Evolutionary conservation across 2,888 invertebrate genomes (phyloP), one percentile per base, ranked within the genome.

Genomic region (Helobdella robusta): DNA sequence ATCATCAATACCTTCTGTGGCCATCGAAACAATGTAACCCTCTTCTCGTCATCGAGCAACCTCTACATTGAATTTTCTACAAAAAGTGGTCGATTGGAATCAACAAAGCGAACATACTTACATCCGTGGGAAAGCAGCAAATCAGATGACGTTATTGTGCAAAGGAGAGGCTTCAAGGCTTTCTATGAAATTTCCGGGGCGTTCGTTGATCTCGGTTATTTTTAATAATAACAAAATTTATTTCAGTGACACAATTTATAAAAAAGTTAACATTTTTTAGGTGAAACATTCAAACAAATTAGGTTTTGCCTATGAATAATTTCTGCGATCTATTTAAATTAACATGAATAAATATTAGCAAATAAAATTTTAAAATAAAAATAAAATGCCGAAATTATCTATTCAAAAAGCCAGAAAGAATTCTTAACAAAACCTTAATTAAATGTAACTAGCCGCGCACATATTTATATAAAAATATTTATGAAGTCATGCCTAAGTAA

Each of bases 111-210:
- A 23, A 72, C 74, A 0, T 75, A 89, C 82, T 88, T 91, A 2
- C 64, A 69, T 11, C 72, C 73, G 65, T 73, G 75, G 70, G 74
- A 75, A 59, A 71, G 72, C 35, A 70, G 71, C 18, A 50, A 23
- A n/a, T 11, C 30, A 35, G 75, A 74, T 2, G 75, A 76, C 65
- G 74, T 72, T 68, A 72, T 71, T 63, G 75, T 75, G 48, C 93
- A 94, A 83, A 94, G 95, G 83, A 87, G 94, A 80, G 98, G 97
- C 79, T 98, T 94, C 84, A 91, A 91, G 83, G 94, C 93, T 79
- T 91, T 92, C 82, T 98, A 91, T 84, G 93, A 94, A 84, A 97
- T 98, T 84, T 94, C 94, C 75, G 90, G 92, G 82, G 87, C 89
- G 83, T 97, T 94, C 84, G 95, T 97, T 82, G 91, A 93, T 84